Evolutionary conservation across 2,888 invertebrate species (phyloP).

Genomic region (Mactromeris polynyma): DNA sequence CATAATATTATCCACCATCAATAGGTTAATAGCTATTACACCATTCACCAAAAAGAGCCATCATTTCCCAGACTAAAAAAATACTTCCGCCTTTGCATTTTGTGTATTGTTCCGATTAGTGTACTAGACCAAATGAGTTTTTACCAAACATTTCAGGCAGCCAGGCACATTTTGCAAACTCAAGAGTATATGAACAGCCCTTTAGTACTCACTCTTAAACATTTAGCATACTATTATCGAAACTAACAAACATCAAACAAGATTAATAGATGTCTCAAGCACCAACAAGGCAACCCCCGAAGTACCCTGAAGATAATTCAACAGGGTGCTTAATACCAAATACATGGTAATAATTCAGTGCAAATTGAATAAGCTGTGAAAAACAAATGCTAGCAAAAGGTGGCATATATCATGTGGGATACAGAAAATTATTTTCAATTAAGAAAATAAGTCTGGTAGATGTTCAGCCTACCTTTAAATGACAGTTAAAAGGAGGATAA

Average conservation of each 20-base stretch:
- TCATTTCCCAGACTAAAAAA: no score
- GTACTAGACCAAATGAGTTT: no score
- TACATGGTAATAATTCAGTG: no score
- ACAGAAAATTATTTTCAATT: neutral
- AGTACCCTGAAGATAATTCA: neutral
- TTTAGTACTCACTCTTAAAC: no score
- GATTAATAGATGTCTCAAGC: neutral
- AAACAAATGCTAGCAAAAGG: neutral
- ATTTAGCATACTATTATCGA: neutral
- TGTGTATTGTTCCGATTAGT: no score
- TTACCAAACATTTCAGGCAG: no score
- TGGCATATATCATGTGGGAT: neutral
- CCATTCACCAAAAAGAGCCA: no score
- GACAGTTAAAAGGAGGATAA: neutral
- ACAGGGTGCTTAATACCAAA: neutral
- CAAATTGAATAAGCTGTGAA: neutral
- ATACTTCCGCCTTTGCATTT: no score
- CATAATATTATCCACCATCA: no score
- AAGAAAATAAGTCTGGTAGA: slow-evolving; percentile 6
- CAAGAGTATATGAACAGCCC: no score
- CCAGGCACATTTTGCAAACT: no score
- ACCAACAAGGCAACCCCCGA: neutral
- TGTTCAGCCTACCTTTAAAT: neutral
- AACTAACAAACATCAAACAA: neutral
- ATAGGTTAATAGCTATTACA: no score